Percentiles rank a stretch among this genome's conserved stretches.
phyloP scores from a whole-genome alignment of 2,113 vertebrate genomes.

The Hylia prasina region DNA sequence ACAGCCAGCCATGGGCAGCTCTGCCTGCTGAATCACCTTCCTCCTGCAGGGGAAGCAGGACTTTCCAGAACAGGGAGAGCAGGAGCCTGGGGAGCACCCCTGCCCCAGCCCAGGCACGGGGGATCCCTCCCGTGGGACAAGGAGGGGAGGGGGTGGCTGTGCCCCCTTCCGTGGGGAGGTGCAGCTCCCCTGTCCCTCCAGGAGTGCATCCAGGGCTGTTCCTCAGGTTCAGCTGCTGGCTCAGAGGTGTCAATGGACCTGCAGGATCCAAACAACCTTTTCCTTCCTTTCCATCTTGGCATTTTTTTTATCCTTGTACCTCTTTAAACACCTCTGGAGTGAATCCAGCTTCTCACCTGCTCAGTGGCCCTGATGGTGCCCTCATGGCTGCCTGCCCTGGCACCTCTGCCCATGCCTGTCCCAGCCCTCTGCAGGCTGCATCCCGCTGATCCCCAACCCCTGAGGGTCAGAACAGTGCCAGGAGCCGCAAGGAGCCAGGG shows the following conservation, averaged over 20 bases:
- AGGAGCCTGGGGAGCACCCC: neutral
- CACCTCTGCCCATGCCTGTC: accelerated
- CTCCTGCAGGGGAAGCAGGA: neutral
- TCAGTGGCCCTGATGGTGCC: accelerated
- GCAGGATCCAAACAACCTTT: neutral
- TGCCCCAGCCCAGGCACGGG: neutral
- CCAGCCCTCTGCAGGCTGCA: neutral
- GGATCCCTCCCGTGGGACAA: neutral
- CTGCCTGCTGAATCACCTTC: neutral
- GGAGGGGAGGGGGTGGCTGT: neutral
- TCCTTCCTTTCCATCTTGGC: neutral
- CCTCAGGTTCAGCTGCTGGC: neutral
- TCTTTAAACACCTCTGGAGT: neutral
- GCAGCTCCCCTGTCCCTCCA: accelerated
- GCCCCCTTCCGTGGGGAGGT: accelerated
- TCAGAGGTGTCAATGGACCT: neutral
- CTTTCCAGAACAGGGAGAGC: neutral
- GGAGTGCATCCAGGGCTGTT: neutral
- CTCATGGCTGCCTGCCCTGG: neutral
- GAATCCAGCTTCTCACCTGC: neutral
- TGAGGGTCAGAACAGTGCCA: neutral
- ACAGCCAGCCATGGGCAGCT: neutral
- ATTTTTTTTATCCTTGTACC: neutral
- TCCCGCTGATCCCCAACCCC: accelerated
- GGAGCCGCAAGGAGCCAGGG: neutral